Base-by-base conservation (phyloP, 2,113 vertebrate species). In the Ciconia stormi region DNA sequence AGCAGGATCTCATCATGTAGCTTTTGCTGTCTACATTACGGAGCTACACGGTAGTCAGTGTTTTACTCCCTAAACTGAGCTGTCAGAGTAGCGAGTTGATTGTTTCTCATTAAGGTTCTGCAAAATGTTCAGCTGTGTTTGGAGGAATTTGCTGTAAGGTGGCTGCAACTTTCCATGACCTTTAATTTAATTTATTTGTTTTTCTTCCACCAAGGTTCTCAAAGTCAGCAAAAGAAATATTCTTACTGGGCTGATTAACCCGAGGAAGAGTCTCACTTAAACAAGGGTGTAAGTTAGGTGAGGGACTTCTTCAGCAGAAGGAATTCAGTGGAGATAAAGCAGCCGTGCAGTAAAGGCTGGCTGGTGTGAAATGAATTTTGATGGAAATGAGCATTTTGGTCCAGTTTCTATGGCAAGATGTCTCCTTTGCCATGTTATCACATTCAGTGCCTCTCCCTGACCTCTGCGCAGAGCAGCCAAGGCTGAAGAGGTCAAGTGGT, bases 181-280 rank as follows among this genome's bases (percentile, higher is more conserved):
- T 97, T 95, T 95, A 71, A 91, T 91, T 47, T 53, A 95, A 96
- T 97, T 61, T 93, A 82, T 91, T 91, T 93, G 44, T 67, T 95
- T 94, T 97, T 66, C 61, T 95, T 82, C 56, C 47, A 29, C 36
- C 7, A 8, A 87, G 22, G 61, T 82, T 95, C 87, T 89, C 73
- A 13, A 94, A 96, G 95, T 97, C 93, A 97, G 91, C 89, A 95
- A 80, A 96, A 89, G 70, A 82, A 42, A 53, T 65, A 4, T 91
- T 91, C 70, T 89, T 82, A 23, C 53, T 34, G 69, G 49, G 62
- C 62, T 87, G 91, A 82, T 95, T 93, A 95, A 82, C 61, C 40
- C 3, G 1, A 79, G 62, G 34, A 91, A 73, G 36, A 34, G 36
- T 56, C 89, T 93, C 56, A 11, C 70, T 95, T 63, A 78, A 77